Evolutionary conservation across 2,113 vertebrate genomes (phyloP).

Genomic region (Nannobrachium achirus): DNA sequence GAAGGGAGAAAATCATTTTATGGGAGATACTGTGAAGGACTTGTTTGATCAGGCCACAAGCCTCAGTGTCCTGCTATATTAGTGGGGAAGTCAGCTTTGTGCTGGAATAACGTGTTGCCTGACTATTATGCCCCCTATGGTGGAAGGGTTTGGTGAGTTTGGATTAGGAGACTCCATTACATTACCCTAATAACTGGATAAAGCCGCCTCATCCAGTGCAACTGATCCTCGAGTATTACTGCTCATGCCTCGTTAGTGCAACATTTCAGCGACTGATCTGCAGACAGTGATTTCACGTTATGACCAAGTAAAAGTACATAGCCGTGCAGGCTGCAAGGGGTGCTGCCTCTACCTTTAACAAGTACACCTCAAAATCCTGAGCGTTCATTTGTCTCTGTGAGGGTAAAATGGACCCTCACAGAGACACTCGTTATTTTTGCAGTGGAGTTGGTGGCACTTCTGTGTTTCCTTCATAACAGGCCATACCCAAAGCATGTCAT

Average conservation of each 20-base stretch:
- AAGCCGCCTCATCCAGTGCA: constrained; percentile 75
- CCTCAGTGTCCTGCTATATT: constrained; percentile 72
- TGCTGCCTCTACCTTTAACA: not conserved
- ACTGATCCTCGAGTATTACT: constrained; percentile 77
- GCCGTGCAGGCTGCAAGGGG: constrained; percentile 22
- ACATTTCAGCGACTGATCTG: constrained; percentile 72
- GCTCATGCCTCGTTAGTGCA: constrained; percentile 69
- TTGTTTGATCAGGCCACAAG: constrained; percentile 74
- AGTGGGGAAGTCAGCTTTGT: constrained; percentile 72
- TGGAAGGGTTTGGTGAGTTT: constrained; percentile 73
- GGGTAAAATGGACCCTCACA: too few relatives aligned
- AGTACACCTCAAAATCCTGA: not conserved
- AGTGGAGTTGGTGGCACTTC: not conserved
- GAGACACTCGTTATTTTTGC: too few relatives aligned
- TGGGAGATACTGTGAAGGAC: constrained; percentile 83
- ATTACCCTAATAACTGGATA: constrained; percentile 81
- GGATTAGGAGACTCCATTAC: constrained; percentile 80
- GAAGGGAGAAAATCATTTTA: constrained; percentile 82
- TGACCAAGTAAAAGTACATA: constrained; percentile 49
- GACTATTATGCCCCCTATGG: constrained; percentile 74
- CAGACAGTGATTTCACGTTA: constrained; percentile 73
- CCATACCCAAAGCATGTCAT: constrained; percentile 34
- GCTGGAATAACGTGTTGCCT: constrained; percentile 72
- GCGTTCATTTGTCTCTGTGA: not conserved
- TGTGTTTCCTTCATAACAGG: constrained; percentile 12